Evolutionary conservation across 2,888 invertebrate genomes (phyloP), one percentile per base, ranked within the genome.

Genomic region (Sinodicranocentrus sp.): DNA sequence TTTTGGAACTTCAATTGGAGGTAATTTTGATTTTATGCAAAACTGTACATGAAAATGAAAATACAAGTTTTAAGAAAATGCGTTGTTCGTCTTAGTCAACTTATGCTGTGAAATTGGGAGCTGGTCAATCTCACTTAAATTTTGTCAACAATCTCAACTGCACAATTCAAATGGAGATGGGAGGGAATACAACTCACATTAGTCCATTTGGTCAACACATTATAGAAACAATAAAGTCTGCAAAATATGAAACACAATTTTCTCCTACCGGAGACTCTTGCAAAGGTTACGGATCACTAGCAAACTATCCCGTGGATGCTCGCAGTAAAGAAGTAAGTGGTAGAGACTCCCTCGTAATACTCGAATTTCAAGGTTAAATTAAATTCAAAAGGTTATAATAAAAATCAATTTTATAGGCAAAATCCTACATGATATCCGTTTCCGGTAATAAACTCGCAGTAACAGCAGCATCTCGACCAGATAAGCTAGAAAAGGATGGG

Each of bases 111-210:
- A 67, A 84, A 25, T 84, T 89, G 19, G 65, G 33, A 21, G 13
- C 39, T 17, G 77, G 67, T 17, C 67, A 87, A 57, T 76, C 93
- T 0, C 93, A 93, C 0, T 88, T 94, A 63, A 92, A 93, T 82
- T 90, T 94, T 26, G 90, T 94, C 87, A 95, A 95, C 89, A 93
- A 93, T 0, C 90, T 94, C 15, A 92, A 92, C 0, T 95, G 95
- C 88, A 90, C 92, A 0, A 89, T 94, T 10, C 91, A 88, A 17
- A 80, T 92, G 6, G 70, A 70, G 25, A 28, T 85, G 8, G 72
- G 54, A 5, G 70, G 48, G 33, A 10, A 19, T 6, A 44, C 23
- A 23, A 13, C 2, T 15, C 52, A 84, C 15, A 33, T 67, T 76
- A 26, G 39, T 43, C 26, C n/a, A 3, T 26, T 85, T 43, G 26